Base-by-base conservation (phyloP, 2,888 invertebrate species). In the Incurvaria masculella region DNA sequence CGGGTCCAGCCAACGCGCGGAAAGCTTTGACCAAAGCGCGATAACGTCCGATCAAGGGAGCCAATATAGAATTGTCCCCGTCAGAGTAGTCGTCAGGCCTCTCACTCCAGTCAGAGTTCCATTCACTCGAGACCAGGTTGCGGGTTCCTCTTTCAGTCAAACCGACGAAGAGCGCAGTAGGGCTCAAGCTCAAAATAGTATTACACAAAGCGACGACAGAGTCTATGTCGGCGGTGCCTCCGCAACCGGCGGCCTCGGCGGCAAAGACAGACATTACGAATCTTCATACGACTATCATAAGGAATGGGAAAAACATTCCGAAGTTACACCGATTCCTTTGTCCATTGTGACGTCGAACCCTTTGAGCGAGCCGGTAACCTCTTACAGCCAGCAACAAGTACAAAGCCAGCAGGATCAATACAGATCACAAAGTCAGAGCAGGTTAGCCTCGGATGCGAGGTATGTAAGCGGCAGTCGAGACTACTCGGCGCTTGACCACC, bases 301-400 rank as follows among this genome's bases (percentile, higher is more conserved):
- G 54, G 60, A 72, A 63, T 78, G 76, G 78, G 76, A 79, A 58
- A 74, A 71, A 54, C 74, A 72, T 45, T 60, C 61, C 8, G 56
- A 60, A 44, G 72, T 74, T 18, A 55, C 57, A 23, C 53, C 55
- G 21, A 49, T 57, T 20, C 53, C 62, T 44, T 43, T 60, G 38
- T 49, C 59, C 45, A 52, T 62, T 33, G 63, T 69, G 16, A 67
- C 66, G 5, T 58, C 56, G 47, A 66, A 57, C 39, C 63, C 69
- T 8, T 61, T 63, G 14, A 33, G 33, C 14, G 33, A 33, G 11
- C 8, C 33, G 4, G 8, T 33, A 11, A 33, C 11, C 14, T 14
- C 33, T 33, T 33, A 33, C 14, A 14, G 14, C 14, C 33, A 33
- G 14, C 3, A 14, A 33, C 33, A 33, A 33, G 33, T 14, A 33